These are phyloP conservation scores for Meandrina meandrites DNA, from an alignment of 92 coral and sea anemone genomes.

Conservation along the genomic window DNA sequence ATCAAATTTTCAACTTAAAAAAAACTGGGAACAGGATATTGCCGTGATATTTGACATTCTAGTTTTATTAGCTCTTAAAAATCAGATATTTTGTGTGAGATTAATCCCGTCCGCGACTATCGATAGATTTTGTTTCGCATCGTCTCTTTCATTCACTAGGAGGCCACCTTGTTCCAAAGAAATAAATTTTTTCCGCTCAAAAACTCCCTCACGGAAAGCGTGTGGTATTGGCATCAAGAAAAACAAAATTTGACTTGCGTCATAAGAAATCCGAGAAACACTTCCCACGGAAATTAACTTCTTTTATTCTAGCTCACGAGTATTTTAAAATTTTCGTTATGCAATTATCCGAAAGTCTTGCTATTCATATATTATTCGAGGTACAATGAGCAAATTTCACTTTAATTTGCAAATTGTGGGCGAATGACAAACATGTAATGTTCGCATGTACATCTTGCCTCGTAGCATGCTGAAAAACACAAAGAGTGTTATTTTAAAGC, in stretches of 20 bases:
- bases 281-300: conserved; percentile 35
- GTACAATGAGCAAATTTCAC: conserved; percentile 7
- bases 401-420: conserved; percentile 30
- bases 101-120: background rate
- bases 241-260: conserved; percentile 9
- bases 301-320: conserved; percentile 18
- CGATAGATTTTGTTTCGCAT: background rate
- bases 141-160: background rate
- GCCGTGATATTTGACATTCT: background rate
- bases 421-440: background rate
- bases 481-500: background rate
- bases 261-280: background rate
- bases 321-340: conserved; percentile 27
- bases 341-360: conserved; percentile 32
- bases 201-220: background rate
- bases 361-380: conserved; percentile 7
- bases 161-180: background rate
- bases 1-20: background rate
- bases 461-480: background rate
- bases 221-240: no score
- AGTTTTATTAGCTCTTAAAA: conserved; percentile 18
- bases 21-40: background rate
- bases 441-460: background rate
- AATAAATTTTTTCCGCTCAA: background rate
- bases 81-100: conserved; percentile 6